A percentile compares a stretch with the other conserved stretches of the same genome.
Conservation (phyloP, 2,888 invertebrate genomes). For the Drepana falcataria region DNA sequence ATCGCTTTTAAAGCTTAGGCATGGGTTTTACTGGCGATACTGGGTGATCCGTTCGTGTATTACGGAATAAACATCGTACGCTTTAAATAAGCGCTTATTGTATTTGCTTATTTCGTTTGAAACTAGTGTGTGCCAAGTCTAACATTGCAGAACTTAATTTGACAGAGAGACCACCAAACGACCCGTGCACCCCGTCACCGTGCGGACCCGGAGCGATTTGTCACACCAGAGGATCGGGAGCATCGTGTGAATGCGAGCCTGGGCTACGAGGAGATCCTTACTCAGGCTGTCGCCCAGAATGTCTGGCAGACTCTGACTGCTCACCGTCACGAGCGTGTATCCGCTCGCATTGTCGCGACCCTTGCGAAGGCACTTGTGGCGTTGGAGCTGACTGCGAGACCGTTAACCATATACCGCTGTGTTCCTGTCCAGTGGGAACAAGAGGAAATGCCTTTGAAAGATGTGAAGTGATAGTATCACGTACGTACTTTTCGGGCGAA, state of each 20-base stretch:
- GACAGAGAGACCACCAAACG: conserved; percentile 68
- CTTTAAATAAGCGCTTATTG: conserved; percentile 40
- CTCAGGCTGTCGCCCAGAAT: conserved; percentile 89
- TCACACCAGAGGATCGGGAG: conserved; percentile 82
- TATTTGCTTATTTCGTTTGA: conserved; percentile 32
- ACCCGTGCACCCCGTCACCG: conserved; percentile 92
- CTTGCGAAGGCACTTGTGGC: conserved; percentile 90
- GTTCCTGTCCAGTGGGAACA: conserved; percentile 86
- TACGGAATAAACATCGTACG: conserved; percentile 21
- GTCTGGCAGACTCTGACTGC: conserved; percentile 93
- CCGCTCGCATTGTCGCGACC: conserved; percentile 89
- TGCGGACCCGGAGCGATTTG: conserved; percentile 91
- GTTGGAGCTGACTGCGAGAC: conserved; percentile 88
- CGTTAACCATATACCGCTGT: conserved; percentile 83
- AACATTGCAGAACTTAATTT: conserved; percentile 17
- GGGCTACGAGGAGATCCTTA: conserved; percentile 88
- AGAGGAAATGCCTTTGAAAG: conserved; percentile 82
- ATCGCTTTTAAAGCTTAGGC: conserved; percentile 77
- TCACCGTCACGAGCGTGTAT: conserved; percentile 89
- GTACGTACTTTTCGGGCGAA: conserved; percentile 31
- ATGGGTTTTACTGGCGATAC: conserved; percentile 75
- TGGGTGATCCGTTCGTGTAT: conserved; percentile 37
- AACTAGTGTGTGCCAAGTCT: conserved; percentile 7
- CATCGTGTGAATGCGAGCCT: conserved; percentile 85
- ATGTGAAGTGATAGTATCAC: conserved; percentile 69